phyloP scores from a whole-genome alignment of 2,888 invertebrate genomes.

The Acleris sparsana region DNA sequence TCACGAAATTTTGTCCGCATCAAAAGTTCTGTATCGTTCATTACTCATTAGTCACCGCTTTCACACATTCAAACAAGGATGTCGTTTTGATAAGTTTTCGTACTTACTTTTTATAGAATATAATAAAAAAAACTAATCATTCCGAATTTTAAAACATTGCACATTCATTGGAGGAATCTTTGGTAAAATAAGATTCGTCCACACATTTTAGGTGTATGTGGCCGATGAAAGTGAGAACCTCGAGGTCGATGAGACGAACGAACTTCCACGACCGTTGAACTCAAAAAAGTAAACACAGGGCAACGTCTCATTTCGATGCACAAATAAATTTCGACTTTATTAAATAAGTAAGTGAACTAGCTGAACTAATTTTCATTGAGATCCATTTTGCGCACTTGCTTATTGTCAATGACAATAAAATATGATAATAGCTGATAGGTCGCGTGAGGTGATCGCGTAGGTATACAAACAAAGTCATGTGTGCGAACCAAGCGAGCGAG shows the following conservation, averaged over 20 bases:
- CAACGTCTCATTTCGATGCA: conserved; percentile 23
- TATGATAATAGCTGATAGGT: conserved; percentile 52
- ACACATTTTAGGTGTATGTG: background rate
- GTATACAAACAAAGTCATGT: conserved; percentile 61
- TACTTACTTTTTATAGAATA: background rate
- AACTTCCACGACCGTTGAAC: conserved; percentile 53
- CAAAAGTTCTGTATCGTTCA: conserved; percentile 10
- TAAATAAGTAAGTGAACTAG: conserved; percentile 8
- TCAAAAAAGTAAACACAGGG: conserved; percentile 42
- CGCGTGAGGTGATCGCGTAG: conserved; percentile 44
- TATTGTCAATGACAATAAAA: conserved; percentile 44
- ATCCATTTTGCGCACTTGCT: conserved; percentile 40
- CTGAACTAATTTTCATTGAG: background rate
- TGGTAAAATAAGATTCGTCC: background rate
- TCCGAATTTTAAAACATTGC: too few relatives aligned
- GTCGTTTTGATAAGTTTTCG: background rate
- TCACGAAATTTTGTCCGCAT: conserved; percentile 22
- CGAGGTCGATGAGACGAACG: conserved; percentile 57
- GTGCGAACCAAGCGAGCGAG: conserved; percentile 47
- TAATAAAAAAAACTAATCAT: background rate
- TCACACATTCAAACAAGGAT: conserved; percentile 25
- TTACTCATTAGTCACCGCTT: conserved; percentile 27
- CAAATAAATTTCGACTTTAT: conserved; percentile 25
- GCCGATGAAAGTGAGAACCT: conserved; percentile 56
- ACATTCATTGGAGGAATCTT: background rate